Evolutionary conservation across 1,140 invertebrate genomes (phyloP).

Genomic region (Apis laboriosa): DNA sequence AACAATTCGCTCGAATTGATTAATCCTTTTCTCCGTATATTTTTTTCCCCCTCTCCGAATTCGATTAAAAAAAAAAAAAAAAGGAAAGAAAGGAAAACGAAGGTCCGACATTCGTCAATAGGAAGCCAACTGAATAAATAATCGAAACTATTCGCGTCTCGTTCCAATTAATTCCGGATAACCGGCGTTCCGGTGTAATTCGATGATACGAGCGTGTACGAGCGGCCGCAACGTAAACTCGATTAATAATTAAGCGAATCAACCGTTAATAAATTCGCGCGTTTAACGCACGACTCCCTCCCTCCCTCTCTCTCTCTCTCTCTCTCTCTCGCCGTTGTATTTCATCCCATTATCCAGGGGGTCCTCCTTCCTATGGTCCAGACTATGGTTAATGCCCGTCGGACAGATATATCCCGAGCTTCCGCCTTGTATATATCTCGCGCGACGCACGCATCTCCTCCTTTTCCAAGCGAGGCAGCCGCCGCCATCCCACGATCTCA

Average conservation of each 20-base stretch:
- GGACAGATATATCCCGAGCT: constrained; percentile 1
- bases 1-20: not conserved
- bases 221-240: constrained; percentile 22
- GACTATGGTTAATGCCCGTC: constrained; percentile 34
- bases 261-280: constrained; percentile 39
- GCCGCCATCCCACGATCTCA: constrained; percentile 53
- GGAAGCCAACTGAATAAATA: not conserved
- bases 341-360: constrained; percentile 32
- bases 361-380: constrained; percentile 26
- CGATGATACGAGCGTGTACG: not conserved
- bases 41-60: too few relatives aligned
- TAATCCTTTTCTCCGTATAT: not conserved
- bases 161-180: constrained; percentile 27
- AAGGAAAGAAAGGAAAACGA: not conserved
- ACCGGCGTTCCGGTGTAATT: constrained; percentile 18
- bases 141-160: not conserved
- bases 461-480: not conserved
- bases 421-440: not conserved
- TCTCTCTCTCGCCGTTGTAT: constrained; percentile 1
- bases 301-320: too few relatives aligned
- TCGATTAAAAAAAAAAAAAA: not conserved
- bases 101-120: not conserved
- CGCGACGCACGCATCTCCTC: constrained; percentile 20
- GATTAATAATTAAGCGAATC: constrained; percentile 47
- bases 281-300: not conserved